Conservation (phyloP, 2,797 vertebrate species). For the Furcifer pardalis region DNA sequence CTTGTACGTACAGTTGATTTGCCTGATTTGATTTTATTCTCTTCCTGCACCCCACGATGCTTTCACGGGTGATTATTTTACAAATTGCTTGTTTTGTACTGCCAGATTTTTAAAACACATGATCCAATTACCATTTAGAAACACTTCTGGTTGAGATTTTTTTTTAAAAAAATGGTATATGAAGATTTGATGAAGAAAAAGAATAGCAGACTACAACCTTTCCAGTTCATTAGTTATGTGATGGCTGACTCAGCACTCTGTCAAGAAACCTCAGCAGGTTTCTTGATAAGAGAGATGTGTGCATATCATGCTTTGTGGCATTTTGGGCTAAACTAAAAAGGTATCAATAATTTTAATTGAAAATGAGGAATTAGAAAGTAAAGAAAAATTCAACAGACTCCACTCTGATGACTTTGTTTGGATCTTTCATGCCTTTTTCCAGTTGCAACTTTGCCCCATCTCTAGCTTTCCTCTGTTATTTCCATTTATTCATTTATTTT, state of each 20-base stretch:
- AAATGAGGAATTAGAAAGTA: neutral
- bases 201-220: neutral
- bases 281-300: neutral
- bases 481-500: neutral
- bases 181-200: no score
- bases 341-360: neutral
- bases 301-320: neutral
- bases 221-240: neutral
- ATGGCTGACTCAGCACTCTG: neutral
- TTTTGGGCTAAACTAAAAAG: neutral
- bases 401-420: neutral
- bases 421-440: neutral
- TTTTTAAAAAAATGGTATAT: no score
- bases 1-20: constrained; percentile 39
- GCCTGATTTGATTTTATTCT: constrained; percentile 32
- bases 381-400: neutral
- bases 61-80: constrained; percentile 7
- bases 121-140: constrained; percentile 1
- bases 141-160: neutral
- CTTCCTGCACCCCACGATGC: neutral
- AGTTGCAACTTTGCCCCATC: neutral
- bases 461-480: neutral
- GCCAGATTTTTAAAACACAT: constrained; percentile 4
- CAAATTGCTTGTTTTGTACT: constrained; percentile 25
- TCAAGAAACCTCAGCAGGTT: neutral